A percentile compares a stretch with the other conserved stretches of the same genome.
Evolutionary conservation across 2,797 vertebrate species (phyloP).

Genomic region (Macrochelys suwanniensis): DNA sequence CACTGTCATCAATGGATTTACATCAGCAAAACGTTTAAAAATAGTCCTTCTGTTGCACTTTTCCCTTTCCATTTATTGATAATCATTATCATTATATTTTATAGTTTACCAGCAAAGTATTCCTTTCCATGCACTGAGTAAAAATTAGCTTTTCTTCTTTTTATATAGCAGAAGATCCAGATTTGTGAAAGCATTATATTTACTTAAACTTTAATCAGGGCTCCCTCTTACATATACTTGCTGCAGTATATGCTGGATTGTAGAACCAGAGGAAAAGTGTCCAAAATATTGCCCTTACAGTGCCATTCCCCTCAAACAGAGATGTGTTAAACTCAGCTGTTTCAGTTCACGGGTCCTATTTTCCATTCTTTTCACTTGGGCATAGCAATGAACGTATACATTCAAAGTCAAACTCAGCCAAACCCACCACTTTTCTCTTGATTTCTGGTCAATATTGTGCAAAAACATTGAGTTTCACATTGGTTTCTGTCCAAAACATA

Average conservation of each 20-base stretch:
- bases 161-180: not conserved
- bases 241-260: not conserved
- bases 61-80: not conserved
- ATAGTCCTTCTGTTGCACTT: not conserved
- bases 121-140: not conserved
- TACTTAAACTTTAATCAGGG: not conserved
- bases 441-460: accelerated
- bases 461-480: not conserved
- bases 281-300: not conserved
- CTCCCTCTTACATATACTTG: no score
- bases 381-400: accelerated
- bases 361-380: not conserved
- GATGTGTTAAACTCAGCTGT: not conserved
- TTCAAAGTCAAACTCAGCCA: not conserved
- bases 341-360: not conserved
- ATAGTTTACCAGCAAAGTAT: not conserved
- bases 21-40: not conserved
- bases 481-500: not conserved
- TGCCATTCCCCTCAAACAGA: not conserved
- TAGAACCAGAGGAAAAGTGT: not conserved
- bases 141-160: not conserved
- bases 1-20: not conserved
- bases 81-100: not conserved
- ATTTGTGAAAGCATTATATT: not conserved
- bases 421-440: not conserved